Conservation (phyloP, 2,888 invertebrate species). For the Habrosyne pyritoides region DNA sequence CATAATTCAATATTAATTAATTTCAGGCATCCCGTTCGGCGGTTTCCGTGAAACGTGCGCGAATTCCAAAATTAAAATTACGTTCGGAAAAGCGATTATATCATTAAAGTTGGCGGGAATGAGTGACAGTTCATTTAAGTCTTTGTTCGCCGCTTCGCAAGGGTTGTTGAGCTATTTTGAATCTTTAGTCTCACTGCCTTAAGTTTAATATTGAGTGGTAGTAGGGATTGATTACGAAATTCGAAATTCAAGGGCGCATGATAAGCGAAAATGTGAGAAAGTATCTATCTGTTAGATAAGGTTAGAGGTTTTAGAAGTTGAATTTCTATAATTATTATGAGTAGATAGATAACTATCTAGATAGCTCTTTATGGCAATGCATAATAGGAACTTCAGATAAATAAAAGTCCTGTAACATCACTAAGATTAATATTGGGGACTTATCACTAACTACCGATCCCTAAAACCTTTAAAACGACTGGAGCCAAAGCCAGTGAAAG, state of each 20-base stretch:
- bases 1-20: constrained; percentile 55
- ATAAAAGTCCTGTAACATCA: too few species aligned
- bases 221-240: neutral
- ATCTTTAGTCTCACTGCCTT: constrained; percentile 11
- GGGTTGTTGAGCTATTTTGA: constrained; percentile 22
- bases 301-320: too few species aligned
- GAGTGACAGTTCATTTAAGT: constrained; percentile 38
- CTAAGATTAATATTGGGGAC: too few species aligned
- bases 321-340: too few species aligned
- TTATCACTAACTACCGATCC: too few species aligned
- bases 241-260: constrained; percentile 1
- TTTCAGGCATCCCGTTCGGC: constrained; percentile 19
- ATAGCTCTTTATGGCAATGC: too few species aligned
- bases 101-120: constrained; percentile 35
- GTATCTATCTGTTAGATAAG: neutral
- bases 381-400: too few species aligned
- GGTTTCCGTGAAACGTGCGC: constrained; percentile 21
- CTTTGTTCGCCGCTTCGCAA: constrained; percentile 10
- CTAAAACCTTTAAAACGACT: too few species aligned
- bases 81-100: constrained; percentile 28
- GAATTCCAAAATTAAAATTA: constrained; percentile 36
- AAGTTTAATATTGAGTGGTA: neutral
- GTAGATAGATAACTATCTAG: too few species aligned
- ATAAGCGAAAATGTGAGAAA: neutral
- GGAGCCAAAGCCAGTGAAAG: too few species aligned